Evolutionary conservation across 2,888 invertebrate genomes (phyloP).

Genomic region (Phragmatobia fuliginosa): DNA sequence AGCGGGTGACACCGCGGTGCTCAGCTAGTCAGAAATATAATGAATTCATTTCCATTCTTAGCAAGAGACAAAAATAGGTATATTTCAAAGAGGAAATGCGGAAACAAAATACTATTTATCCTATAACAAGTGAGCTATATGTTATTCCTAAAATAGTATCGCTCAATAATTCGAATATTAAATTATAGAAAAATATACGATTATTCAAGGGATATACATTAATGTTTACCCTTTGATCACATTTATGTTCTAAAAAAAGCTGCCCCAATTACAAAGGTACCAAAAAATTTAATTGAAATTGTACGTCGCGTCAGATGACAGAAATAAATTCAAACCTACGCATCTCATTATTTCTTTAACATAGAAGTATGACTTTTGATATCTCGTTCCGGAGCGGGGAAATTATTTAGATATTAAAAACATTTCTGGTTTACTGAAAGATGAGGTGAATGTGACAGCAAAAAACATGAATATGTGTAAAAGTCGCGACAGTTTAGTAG

Average conservation of each 20-base stretch:
- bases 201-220: neutral
- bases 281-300: neutral
- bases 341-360: neutral
- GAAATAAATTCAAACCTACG: neutral
- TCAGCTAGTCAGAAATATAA: too few relatives aligned
- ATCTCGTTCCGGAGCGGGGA: neutral
- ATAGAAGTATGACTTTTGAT: neutral
- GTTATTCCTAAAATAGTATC: too few relatives aligned
- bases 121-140: too few relatives aligned
- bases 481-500: too few relatives aligned
- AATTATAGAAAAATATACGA: too few relatives aligned
- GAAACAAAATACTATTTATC: too few relatives aligned
- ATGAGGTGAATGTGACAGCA: too few relatives aligned
- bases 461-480: too few relatives aligned
- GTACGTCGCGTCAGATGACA: neutral
- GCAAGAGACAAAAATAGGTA: neutral
- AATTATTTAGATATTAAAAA: neutral
- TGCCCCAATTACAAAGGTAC: neutral
- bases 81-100: too few relatives aligned
- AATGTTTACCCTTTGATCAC: neutral
- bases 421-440: neutral
- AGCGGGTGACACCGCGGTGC: too few relatives aligned
- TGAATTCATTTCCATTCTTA: neutral
- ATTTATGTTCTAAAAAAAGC: neutral
- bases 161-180: too few relatives aligned